phyloP scores from a whole-genome alignment of 2,797 vertebrate genomes.

The Phylloscopus collybita region DNA sequence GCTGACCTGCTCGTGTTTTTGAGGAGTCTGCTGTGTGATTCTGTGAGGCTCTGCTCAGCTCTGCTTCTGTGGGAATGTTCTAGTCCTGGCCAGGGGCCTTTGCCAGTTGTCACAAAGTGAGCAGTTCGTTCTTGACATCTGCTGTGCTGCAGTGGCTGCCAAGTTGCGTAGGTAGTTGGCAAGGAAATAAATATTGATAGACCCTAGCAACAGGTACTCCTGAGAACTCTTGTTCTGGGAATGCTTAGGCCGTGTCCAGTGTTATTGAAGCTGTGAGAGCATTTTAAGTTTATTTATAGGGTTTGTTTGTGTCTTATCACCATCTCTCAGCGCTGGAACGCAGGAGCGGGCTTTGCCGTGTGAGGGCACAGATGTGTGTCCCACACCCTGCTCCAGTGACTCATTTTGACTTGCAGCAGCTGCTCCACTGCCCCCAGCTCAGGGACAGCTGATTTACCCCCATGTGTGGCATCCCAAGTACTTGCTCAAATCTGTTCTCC shows the following conservation, averaged over 20 bases:
- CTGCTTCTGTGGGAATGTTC: slow-evolving; percentile 18
- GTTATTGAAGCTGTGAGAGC: neutral
- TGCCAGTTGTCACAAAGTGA: slow-evolving; percentile 12
- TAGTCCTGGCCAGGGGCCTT: neutral
- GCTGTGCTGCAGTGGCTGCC: slow-evolving; percentile 20
- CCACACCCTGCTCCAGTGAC: neutral
- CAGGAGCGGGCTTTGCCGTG: neutral
- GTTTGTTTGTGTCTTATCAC: slow-evolving; percentile 10
- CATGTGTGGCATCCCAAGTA: neutral
- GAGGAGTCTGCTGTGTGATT: slow-evolving; percentile 32
- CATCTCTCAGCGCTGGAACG: neutral
- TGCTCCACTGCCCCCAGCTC: neutral
- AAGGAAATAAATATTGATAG: slow-evolving; percentile 60
- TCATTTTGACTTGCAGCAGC: neutral
- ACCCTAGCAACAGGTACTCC: slow-evolving; percentile 52
- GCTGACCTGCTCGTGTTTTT: slow-evolving; percentile 44
- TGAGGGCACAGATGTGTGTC: neutral
- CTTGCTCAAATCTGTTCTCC: neutral
- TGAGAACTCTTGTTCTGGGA: slow-evolving; percentile 46
- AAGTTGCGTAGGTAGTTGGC: slow-evolving; percentile 28
- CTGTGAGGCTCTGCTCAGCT: neutral
- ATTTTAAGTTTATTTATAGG: slow-evolving; percentile 52
- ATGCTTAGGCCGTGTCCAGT: neutral
- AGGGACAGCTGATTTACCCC: neutral
- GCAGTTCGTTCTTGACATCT: slow-evolving; percentile 52